Conservation (phyloP, 2,888 invertebrate genomes). For the Tortricodes alternella region DNA sequence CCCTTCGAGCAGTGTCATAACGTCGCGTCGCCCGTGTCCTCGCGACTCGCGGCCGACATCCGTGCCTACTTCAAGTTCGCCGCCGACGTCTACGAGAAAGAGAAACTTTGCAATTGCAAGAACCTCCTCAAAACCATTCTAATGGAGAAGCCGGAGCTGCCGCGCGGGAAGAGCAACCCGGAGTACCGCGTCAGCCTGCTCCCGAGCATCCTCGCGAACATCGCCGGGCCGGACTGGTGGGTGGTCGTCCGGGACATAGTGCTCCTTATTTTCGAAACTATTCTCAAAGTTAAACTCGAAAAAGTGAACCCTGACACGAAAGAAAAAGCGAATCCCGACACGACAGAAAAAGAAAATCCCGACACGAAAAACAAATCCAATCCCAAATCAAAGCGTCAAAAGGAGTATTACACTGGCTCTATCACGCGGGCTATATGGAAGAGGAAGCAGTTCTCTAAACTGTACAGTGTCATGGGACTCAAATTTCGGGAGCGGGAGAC, state of each 20-base stretch:
- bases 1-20: slow-evolving; percentile 86
- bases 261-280: slow-evolving; percentile 50
- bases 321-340: slow-evolving; percentile 26
- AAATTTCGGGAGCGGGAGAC: slow-evolving; percentile 49
- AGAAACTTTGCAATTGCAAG: slow-evolving; percentile 41
- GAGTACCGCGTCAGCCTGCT: slow-evolving; percentile 51
- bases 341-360: background rate
- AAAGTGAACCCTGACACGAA: slow-evolving; percentile 44
- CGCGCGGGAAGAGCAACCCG: slow-evolving; percentile 38
- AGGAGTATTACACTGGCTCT: slow-evolving; percentile 47
- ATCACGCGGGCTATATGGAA: slow-evolving; percentile 57
- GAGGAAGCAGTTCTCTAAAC: slow-evolving; percentile 46
- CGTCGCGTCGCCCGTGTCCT: slow-evolving; percentile 63
- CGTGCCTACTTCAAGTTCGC: slow-evolving; percentile 53
- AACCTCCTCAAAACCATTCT: slow-evolving; percentile 53
- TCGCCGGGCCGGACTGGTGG: slow-evolving; percentile 56
- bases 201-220: slow-evolving; percentile 41
- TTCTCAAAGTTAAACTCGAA: slow-evolving; percentile 49
- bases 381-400: slow-evolving; percentile 32
- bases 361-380: background rate
- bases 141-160: slow-evolving; percentile 50
- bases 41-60: slow-evolving; percentile 49
- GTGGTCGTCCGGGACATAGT: slow-evolving; percentile 43
- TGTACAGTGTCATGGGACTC: slow-evolving; percentile 37
- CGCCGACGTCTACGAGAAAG: slow-evolving; percentile 50